A percentile compares a stretch with the other conserved stretches of the same genome.
Conservation (phyloP, 1,140 invertebrate species). For the Drosophila oshimai region DNA sequence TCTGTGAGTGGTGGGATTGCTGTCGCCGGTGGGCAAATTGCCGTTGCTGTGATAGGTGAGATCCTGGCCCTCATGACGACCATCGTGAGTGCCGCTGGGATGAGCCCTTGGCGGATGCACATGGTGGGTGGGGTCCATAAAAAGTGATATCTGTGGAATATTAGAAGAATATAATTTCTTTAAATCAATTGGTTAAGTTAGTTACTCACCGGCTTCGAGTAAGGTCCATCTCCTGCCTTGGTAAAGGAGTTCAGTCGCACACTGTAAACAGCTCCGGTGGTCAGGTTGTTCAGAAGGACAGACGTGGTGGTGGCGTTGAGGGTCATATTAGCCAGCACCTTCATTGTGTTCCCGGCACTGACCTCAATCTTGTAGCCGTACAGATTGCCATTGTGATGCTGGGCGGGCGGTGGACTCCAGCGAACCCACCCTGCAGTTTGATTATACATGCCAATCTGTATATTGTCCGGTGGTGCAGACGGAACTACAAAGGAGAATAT, state of each 20-base stretch:
- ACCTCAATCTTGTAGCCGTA: constrained; percentile 90
- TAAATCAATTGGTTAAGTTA: rapidly evolving
- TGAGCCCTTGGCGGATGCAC: constrained; percentile 84
- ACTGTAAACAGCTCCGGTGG: constrained; percentile 88
- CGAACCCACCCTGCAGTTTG: constrained; percentile 88
- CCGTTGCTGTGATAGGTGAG: constrained; percentile 67
- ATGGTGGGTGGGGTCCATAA: constrained; percentile 86
- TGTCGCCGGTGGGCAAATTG: constrained; percentile 41
- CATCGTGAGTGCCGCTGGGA: constrained; percentile 82
- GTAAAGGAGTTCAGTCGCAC: constrained; percentile 90
- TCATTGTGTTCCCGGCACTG: constrained; percentile 81
- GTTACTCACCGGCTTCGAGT: constrained; percentile 84
- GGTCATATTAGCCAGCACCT: constrained; percentile 87
- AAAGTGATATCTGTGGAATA: constrained; percentile 77
- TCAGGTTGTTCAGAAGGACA: constrained; percentile 88
- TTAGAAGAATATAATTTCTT: neutral
- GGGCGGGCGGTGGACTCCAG: constrained; percentile 91
- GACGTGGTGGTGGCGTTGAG: constrained; percentile 89
- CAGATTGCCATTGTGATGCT: constrained; percentile 91
- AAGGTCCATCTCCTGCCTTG: constrained; percentile 87
- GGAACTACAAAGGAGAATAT: constrained; percentile 84
- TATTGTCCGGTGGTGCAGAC: constrained; percentile 91
- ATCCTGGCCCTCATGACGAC: constrained; percentile 60
- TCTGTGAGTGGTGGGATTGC: constrained; percentile 71
- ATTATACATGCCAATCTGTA: constrained; percentile 93